Evolutionary conservation across 1,140 invertebrate genomes (phyloP), one percentile per base, ranked within the genome.

Genomic region (Telenomus remus): DNA sequence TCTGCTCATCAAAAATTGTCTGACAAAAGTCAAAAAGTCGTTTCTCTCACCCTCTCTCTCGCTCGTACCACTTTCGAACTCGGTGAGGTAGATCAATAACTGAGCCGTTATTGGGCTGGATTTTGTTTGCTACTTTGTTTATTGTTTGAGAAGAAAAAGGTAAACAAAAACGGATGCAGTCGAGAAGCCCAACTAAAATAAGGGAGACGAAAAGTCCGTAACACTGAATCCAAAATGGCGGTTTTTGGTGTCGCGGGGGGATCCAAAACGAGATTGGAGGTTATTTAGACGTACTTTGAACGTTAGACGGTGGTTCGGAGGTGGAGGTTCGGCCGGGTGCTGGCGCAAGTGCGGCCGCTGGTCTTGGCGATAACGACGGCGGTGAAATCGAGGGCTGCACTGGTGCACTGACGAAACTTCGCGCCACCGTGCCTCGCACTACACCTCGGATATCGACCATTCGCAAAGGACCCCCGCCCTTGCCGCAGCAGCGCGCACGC

Each of bases 381-480:
- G 56, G 63, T 71, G 61, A 71, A 68, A 76, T 71, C 60, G 53
- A 68, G 46, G 75, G 74, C 49, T 51, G 27, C 49, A 82, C 81
- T 85, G 80, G 78, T 75, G 81, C 82, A 59, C 56, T 54, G 42
- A 65, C 65, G 10, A 65, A 81, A 75, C 75, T 82, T 85, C 83
- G 82, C 82, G 81, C 81, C 82, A 84, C 81, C 79, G 79, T 85
- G 80, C 75, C 78, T 59, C 53, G 74, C 79, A 74, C 79, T 84
- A 85, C 82, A 82, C 79, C 80, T 82, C 80, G 79, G 82, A 84
- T 87, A 87, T 86, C 85, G 85, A 87, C 83, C 82, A 84, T 85
- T 83, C 81, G 78, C n/a, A 53, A 64, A 78, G 59, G 70, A 65
- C 76, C 76, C 76, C 79, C 72, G 72, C 79, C 73, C 73, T 59